Evolutionary conservation across 2,888 invertebrate species (phyloP).

Genomic region (Melanargia galathea): DNA sequence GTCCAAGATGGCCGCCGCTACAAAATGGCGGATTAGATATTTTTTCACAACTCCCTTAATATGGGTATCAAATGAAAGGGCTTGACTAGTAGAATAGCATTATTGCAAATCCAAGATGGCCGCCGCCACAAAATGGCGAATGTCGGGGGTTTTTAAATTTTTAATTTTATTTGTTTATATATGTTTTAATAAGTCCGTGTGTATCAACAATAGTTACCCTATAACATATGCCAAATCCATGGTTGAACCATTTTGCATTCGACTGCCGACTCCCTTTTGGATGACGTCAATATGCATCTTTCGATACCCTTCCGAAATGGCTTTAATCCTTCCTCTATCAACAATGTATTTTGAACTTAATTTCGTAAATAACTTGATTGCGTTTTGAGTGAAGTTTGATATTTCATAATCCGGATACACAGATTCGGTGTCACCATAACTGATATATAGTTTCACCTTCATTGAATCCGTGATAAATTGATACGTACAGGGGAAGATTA

Average conservation of each 20-base stretch:
- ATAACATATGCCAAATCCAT: slow-evolving; percentile 82
- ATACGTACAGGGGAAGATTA: slow-evolving; percentile 72
- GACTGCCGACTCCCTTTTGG: slow-evolving; percentile 75
- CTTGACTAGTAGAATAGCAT: too few species aligned
- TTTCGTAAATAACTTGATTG: background rate
- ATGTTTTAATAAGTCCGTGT: slow-evolving; percentile 46
- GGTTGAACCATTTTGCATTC: slow-evolving; percentile 80
- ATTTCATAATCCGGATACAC: slow-evolving; percentile 51
- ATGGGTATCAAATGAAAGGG: too few species aligned
- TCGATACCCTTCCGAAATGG: slow-evolving; percentile 45
- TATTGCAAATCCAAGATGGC: too few species aligned
- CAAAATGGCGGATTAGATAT: too few species aligned
- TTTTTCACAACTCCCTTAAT: too few species aligned
- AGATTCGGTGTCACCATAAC: slow-evolving; percentile 67
- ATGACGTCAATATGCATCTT: slow-evolving; percentile 79
- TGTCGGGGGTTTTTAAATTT: too few species aligned
- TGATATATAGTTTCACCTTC: slow-evolving; percentile 81
- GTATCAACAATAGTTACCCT: slow-evolving; percentile 69
- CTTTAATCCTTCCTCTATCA: slow-evolving; percentile 31
- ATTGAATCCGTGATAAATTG: slow-evolving; percentile 81
- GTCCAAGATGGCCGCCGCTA: too few species aligned
- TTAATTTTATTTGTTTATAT: background rate
- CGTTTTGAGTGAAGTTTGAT: slow-evolving; percentile 24
- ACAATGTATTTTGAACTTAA: slow-evolving; percentile 26
- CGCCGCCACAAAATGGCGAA: too few species aligned